A percentile compares a stretch with the other conserved stretches of the same genome.
These are phyloP conservation scores for Gallinago stenura DNA, from an alignment of 2,797 vertebrate genomes.

Conservation along the genomic window DNA sequence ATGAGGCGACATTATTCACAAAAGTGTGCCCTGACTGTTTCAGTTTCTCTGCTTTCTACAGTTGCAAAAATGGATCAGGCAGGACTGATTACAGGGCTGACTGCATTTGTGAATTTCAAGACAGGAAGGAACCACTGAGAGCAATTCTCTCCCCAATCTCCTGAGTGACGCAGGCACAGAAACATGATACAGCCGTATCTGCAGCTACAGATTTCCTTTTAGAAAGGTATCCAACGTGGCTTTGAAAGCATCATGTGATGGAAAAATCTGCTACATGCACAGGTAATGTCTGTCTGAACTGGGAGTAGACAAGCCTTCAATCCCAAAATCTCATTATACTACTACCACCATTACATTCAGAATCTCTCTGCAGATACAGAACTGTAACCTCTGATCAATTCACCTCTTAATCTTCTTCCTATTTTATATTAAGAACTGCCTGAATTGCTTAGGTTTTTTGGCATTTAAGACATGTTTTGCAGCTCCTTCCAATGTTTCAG, in stretches of 20 bases:
- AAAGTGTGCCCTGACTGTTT: neutral
- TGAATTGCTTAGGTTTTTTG: neutral
- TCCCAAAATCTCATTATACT: neutral
- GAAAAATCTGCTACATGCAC: neutral
- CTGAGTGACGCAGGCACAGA: neutral
- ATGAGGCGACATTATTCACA: neutral
- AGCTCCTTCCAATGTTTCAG: neutral
- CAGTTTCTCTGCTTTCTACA: neutral
- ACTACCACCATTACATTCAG: neutral
- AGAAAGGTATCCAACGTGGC: neutral
- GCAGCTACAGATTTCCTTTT: neutral
- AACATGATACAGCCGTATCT: neutral
- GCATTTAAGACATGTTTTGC: neutral
- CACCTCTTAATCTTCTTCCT: neutral
- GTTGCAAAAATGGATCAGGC: neutral
- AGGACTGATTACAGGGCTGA: neutral
- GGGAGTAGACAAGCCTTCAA: neutral
- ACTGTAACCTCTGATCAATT: neutral
- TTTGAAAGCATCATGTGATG: neutral
- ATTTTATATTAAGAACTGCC: conserved; percentile 3
- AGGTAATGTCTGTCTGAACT: neutral
- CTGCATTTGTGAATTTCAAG: neutral
- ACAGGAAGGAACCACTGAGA: neutral
- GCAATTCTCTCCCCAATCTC: neutral
- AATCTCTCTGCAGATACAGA: neutral